These are phyloP conservation scores for Panthera leo DNA, from an alignment of 2,113 vertebrate genomes.

Conservation along the genomic window DNA sequence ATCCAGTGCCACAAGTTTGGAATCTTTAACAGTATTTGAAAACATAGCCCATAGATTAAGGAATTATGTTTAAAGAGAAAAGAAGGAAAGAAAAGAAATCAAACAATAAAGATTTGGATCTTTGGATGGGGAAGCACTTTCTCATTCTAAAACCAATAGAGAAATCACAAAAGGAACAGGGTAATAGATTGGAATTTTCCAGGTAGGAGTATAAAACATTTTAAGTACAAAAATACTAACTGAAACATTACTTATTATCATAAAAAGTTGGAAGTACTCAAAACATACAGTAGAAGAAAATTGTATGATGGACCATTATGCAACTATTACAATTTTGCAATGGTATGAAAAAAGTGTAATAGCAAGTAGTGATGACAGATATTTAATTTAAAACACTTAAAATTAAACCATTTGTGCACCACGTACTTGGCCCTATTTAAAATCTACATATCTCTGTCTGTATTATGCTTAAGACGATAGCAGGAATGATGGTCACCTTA, in stretches of 20 bases:
- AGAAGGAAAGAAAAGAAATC: neutral
- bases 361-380: neutral
- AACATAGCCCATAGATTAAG: neutral
- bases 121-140: neutral
- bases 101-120: neutral
- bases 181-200: neutral
- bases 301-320: neutral
- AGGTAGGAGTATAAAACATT: neutral
- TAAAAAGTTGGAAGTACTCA: neutral
- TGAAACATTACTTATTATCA: neutral
- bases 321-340: neutral
- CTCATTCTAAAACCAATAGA: neutral
- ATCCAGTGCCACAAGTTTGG: neutral
- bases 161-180: slow-evolving; percentile 25
- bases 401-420: neutral
- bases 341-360: neutral
- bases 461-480: neutral
- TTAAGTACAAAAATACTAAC: neutral
- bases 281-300: neutral
- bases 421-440: neutral
- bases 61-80: neutral
- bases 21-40: neutral
- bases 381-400: neutral
- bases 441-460: neutral
- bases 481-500: neutral